phyloP scores from a whole-genome alignment of 1,140 invertebrate genomes.

The Pteromalus puparum region DNA sequence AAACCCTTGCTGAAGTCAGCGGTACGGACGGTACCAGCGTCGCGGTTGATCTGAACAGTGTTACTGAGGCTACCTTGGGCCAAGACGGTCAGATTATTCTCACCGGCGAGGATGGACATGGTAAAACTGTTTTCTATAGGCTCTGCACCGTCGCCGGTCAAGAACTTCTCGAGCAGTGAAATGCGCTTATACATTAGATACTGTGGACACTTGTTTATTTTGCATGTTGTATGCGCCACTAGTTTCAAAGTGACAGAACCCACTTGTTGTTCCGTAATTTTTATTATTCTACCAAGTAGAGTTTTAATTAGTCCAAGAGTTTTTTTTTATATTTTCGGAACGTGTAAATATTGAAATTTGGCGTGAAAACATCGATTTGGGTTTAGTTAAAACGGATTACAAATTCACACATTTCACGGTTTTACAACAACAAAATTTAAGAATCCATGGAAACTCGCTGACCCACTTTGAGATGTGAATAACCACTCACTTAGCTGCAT shows the following conservation, averaged over 20 bases:
- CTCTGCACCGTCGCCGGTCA: conserved; percentile 76
- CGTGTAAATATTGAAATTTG: conserved; percentile 48
- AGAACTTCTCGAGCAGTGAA: conserved; percentile 74
- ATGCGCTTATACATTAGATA: conserved; percentile 61
- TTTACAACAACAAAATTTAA: conserved; percentile 58
- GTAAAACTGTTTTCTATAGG: conserved; percentile 80
- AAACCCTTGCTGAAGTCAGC: conserved; percentile 85
- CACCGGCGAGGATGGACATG: conserved; percentile 94
- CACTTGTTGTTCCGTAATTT: conserved; percentile 55
- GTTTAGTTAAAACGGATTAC: background rate
- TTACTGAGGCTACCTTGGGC: conserved; percentile 89
- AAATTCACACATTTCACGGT: conserved; percentile 35
- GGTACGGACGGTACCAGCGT: conserved; percentile 81
- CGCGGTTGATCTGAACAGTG: conserved; percentile 90
- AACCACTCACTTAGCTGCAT: conserved; percentile 31
- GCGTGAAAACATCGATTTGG: conserved; percentile 27
- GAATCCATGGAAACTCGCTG: conserved; percentile 62
- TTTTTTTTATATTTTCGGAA: conserved; percentile 51
- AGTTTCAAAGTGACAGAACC: conserved; percentile 64
- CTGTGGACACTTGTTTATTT: conserved; percentile 68
- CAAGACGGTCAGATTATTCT: conserved; percentile 97
- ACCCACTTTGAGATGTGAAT: conserved; percentile 37
- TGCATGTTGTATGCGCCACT: conserved; percentile 71
- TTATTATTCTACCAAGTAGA: conserved; percentile 65
- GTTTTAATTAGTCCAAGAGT: conserved; percentile 58